Base-by-base conservation (phyloP, 2,113 vertebrate genomes). In the Tyrannus savana region DNA sequence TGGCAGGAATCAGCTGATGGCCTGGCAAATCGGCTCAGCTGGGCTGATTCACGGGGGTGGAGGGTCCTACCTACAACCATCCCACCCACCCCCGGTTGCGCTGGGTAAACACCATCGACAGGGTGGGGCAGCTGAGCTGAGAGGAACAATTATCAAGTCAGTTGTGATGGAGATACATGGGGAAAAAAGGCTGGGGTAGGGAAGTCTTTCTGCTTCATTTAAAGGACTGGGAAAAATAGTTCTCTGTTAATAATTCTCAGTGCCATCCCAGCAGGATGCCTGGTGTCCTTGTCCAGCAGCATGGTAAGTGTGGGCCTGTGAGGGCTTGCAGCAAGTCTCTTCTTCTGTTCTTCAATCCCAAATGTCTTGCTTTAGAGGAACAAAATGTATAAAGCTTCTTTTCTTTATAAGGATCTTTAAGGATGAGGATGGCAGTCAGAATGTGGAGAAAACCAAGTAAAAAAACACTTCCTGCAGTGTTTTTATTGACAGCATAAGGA, bases 21-120 rank as follows among this genome's bases (percentile, higher is more conserved):
- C 44, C 59, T 64, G 24, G 0, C 12, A 37, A 83, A 12, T 7
- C 3, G 0, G 33, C 49, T 94, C 52, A 22, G 67, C 72, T 19
- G 42, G 39, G 86, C 74, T 76, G 66, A 84, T 79, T 93, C 75
- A 80, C 1, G 0, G 9, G 1, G 4, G 2, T 44, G 55, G 74
- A 84, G 66, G 44, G 52, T 88, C 82, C 62, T 14, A 8, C 42
- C 80, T 25, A 14, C 77, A 13, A 46, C 64, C 14, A 41, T 37
- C 41, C 78, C 69, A 50, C 56, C 50, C 83, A 23, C 22, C 9
- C 31, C 39, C 3, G 42, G 1, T 1, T 21, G 17, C 2, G 75
- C 68, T 23, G 78, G 35, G 49, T 9, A 2, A 67, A 14, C 44
- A 12, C 19, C 31, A 1, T 1, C 27, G 4, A 4, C 0, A 0